Evolutionary conservation across 2,888 invertebrate species (phyloP), one percentile per base, ranked within the genome.

Genomic region (Rotaria sp.): DNA sequence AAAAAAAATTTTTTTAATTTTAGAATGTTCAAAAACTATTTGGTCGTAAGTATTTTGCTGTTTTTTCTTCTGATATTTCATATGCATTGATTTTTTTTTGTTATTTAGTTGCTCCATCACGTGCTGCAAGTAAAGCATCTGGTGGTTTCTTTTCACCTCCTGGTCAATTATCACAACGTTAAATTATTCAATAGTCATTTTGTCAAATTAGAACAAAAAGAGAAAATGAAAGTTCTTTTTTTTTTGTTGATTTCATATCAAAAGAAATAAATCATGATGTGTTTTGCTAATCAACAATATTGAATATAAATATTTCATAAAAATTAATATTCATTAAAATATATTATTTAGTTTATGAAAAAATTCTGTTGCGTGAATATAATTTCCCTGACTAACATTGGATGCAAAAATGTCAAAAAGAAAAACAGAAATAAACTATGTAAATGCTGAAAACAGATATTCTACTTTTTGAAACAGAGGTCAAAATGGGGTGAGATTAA

Each of bases 11-110:
- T n/a, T 13, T 57, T 35, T 67, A 21, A 1, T 35, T 67, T 35
- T 67, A 67, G 67, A 86, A 86, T 85, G 85, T 86, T 35, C 86
- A 86, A 85, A 86, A 86, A 85, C 24, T 86, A 11, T 74, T 86
- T 15, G 86, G 86, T 24, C 80, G 67, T 67, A 67, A 67, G 67
- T 67, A 52, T 52, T 50, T 50, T 15, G 24, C 3, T 41, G 41
- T 41, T 41, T 52, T 52, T 21, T 48, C 10, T 15, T 48, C 1
- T 48, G 48, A 11, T 48, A 45, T 5, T 8, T 45, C 5, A 11
- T 11, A 45, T 45, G 7, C 3, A 24, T 21, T 52, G 2, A 21
- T 24, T 52, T 4, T 2, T 67, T 13, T 18, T 18, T 35, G 18
- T 35, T 0, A 30, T 35, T 67, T 67, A 30, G 86, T 86, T 35